Percentiles rank a stretch among this genome's conserved stretches.
Conservation (phyloP, 2,888 invertebrate species). For the Coremacera marginata region DNA sequence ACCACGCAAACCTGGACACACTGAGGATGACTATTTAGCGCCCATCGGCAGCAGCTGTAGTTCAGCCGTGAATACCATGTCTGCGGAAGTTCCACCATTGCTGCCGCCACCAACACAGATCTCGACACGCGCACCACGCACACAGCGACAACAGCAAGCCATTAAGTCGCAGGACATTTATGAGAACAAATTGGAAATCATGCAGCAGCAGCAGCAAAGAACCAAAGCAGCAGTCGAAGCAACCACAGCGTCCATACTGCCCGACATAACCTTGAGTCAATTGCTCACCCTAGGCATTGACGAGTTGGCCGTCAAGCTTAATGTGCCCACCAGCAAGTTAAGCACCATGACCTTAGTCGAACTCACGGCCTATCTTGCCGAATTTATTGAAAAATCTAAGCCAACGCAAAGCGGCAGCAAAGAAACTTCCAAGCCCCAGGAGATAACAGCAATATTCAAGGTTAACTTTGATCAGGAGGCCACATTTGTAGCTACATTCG, state of each 20-base stretch:
- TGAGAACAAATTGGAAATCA: constrained; percentile 66
- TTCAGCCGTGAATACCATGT: constrained; percentile 60
- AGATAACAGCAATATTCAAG: constrained; percentile 63
- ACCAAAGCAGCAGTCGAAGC: constrained; percentile 35
- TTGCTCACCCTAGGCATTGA: constrained; percentile 85
- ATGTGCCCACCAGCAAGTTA: constrained; percentile 82
- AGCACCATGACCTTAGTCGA: constrained; percentile 90
- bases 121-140: constrained; percentile 59
- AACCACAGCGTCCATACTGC: constrained; percentile 54
- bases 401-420: constrained; percentile 28
- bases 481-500: constrained; percentile 73
- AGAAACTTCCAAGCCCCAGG: constrained; percentile 36
- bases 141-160: constrained; percentile 55
- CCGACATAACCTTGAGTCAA: constrained; percentile 85
- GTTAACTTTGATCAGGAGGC: constrained; percentile 68
- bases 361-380: constrained; percentile 83
- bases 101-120: constrained; percentile 70
- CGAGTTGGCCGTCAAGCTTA: constrained; percentile 81
- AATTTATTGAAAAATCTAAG: constrained; percentile 71
- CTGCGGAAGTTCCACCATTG: constrained; percentile 65
- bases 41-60: constrained; percentile 71
- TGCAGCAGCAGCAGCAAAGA: constrained; percentile 44
- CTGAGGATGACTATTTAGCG: constrained; percentile 79
- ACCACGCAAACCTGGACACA: constrained; percentile 72
- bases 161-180: constrained; percentile 60